phyloP scores from a whole-genome alignment of 2,113 vertebrate species.

The Oncorhynchus nerka region DNA sequence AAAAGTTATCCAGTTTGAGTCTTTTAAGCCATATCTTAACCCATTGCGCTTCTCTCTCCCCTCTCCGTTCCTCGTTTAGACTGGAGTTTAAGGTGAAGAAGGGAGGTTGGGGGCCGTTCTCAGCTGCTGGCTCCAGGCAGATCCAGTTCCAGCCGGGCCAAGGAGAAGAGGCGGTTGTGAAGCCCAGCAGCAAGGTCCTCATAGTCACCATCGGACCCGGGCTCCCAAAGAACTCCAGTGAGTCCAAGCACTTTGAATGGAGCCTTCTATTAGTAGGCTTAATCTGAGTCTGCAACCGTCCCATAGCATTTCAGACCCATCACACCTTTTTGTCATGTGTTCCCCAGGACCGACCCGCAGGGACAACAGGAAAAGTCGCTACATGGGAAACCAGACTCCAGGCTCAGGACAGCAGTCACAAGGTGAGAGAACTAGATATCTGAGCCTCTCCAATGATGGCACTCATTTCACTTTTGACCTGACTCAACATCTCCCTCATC shows the following conservation, averaged over 20 bases:
- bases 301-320: background rate
- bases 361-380: slow-evolving; percentile 77
- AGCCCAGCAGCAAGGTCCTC: slow-evolving; percentile 72
- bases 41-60: too few relatives aligned
- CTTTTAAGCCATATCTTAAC: too few relatives aligned
- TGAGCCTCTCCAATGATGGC: too few relatives aligned
- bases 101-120: slow-evolving; percentile 78
- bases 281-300: background rate
- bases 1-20: too few relatives aligned
- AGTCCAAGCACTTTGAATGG: slow-evolving; percentile 31
- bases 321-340: background rate
- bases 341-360: slow-evolving; percentile 74
- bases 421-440: slow-evolving; percentile 47
- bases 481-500: background rate
- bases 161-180: slow-evolving; percentile 67
- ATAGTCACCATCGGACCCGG: slow-evolving; percentile 75
- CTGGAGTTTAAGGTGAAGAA: slow-evolving; percentile 87
- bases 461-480: too few relatives aligned
- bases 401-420: slow-evolving; percentile 24
- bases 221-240: slow-evolving; percentile 78
- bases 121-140: slow-evolving; percentile 76
- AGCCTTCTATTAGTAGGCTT: background rate
- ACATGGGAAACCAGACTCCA: slow-evolving; percentile 26
- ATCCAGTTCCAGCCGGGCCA: slow-evolving; percentile 77
- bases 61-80: slow-evolving; percentile 45